Evolutionary conservation across 2,113 vertebrate species (phyloP).

Genomic region (Chlorodrepanis virens): DNA sequence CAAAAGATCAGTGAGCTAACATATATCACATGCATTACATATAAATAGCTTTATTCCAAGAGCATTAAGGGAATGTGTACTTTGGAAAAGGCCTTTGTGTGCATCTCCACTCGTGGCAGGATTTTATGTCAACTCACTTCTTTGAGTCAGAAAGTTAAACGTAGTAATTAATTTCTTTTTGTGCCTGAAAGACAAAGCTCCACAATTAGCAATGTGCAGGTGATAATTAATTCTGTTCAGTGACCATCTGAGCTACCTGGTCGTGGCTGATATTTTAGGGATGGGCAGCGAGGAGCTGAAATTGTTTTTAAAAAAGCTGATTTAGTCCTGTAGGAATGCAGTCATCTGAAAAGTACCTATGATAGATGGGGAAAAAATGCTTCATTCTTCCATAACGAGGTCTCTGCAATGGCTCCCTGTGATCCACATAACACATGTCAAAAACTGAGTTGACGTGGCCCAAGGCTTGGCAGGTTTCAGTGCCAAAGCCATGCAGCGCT

Average conservation of each 20-base stretch:
- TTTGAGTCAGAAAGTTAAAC: background rate
- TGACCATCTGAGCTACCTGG: background rate
- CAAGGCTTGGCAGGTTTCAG: conserved; percentile 19
- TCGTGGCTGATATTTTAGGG: background rate
- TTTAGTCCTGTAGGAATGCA: conserved; percentile 32
- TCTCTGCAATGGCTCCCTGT: background rate
- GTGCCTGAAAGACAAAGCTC: background rate
- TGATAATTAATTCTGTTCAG: background rate
- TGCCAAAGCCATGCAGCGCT: conserved; percentile 2
- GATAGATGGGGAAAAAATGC: conserved; percentile 58
- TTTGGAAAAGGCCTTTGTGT: conserved; percentile 1
- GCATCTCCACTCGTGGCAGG: background rate
- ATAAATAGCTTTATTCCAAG: background rate
- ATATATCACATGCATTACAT: background rate
- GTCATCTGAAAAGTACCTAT: conserved; percentile 47
- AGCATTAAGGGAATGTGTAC: background rate
- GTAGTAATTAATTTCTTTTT: background rate
- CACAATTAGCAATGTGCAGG: background rate
- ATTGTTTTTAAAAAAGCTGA: background rate
- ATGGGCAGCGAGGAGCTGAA: background rate
- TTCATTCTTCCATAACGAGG: conserved; percentile 40
- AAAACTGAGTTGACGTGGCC: conserved; percentile 37
- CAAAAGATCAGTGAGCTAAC: background rate
- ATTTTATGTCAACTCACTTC: background rate
- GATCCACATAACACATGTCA: conserved; percentile 62